A percentile compares a stretch with the other conserved stretches of the same genome.
These are phyloP conservation scores for Nesidiocoris tenuis DNA, from an alignment of 2,888 invertebrate species.

Conservation along the genomic window DNA sequence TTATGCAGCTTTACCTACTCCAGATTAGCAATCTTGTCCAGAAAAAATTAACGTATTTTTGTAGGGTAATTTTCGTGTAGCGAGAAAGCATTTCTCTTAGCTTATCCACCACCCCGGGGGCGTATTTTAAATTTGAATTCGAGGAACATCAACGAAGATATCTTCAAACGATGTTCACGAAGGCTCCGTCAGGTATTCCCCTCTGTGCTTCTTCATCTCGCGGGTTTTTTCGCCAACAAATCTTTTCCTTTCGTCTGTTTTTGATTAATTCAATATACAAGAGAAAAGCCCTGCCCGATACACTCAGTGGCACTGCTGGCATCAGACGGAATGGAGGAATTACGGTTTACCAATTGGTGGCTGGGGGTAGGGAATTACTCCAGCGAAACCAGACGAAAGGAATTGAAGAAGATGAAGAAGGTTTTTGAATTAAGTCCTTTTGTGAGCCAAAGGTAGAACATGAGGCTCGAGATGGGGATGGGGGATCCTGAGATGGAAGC, in stretches of 20 bases:
- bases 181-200: conserved; percentile 14
- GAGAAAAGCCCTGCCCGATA: conserved; percentile 37
- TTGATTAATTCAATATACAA: conserved; percentile 42
- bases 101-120: background rate
- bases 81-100: background rate
- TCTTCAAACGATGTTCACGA: conserved; percentile 15
- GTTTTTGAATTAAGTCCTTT: conserved; percentile 44
- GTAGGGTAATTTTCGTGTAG: too few relatives aligned
- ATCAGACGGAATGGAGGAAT: conserved; percentile 27
- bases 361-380: background rate
- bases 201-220: background rate
- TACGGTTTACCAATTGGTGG: too few relatives aligned
- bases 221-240: conserved; percentile 19
- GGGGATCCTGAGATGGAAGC: conserved; percentile 4
- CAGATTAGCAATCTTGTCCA: too few relatives aligned
- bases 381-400: conserved; percentile 14
- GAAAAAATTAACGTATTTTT: background rate
- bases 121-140: background rate
- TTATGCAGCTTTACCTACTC: too few relatives aligned
- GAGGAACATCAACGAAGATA: background rate
- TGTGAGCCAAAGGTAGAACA: too few relatives aligned
- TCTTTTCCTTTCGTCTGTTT: conserved; percentile 37
- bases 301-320: too few relatives aligned
- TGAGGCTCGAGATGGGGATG: background rate
- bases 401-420: conserved; percentile 23